Evolutionary conservation across 2,888 invertebrate species (phyloP), one percentile per base, ranked within the genome.

Genomic region (Hesperia comma): DNA sequence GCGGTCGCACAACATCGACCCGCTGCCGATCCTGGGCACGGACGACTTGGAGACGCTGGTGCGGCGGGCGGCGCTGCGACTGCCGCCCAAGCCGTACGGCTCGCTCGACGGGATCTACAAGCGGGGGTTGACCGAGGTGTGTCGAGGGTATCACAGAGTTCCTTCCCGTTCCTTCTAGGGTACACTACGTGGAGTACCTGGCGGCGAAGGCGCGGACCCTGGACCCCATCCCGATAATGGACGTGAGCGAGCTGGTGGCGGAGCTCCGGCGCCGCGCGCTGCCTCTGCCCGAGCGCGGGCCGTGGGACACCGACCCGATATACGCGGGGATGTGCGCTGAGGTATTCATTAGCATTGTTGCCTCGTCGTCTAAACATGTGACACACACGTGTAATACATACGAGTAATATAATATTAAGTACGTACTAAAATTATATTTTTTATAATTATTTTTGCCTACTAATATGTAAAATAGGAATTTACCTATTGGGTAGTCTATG

Each of bases 181-280:
- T 95, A 84, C 99, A 99, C 94, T 99, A 98, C 94, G 96, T 98
- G 88, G 99, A 99, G 94, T 98, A 98, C 94, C 95, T 99, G 94
- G 97, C 98, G 84, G 95, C 94, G 79, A 94, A 96, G 87, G 97
- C 98, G 90, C 96, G 96, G 88, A 94, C 94, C 81, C 94, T 99
- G 87, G 99, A 99, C 93, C 98, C 99, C 6, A 94, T 98, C 81
- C 95, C 95, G 75, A 96, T 98, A 83, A 96, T 98, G 94, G 96
- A 96, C 86, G 94, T 97, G 86, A 95, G 95, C 77, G 98, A 98
- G 85, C 95, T 98, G 80, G 95, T 96, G 78, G 97, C 97, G 79
- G 97, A 98, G 88, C 94, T 98, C 84, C 95, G 96, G 79, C 95
- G 98, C 79, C 95, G 97, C 80, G 97, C 97, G 83, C 95, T 96